These are phyloP conservation scores for Aurelia aurita DNA, from an alignment of 30 jellyfish, hydroid and myxozoan species.

Conservation along the genomic window DNA sequence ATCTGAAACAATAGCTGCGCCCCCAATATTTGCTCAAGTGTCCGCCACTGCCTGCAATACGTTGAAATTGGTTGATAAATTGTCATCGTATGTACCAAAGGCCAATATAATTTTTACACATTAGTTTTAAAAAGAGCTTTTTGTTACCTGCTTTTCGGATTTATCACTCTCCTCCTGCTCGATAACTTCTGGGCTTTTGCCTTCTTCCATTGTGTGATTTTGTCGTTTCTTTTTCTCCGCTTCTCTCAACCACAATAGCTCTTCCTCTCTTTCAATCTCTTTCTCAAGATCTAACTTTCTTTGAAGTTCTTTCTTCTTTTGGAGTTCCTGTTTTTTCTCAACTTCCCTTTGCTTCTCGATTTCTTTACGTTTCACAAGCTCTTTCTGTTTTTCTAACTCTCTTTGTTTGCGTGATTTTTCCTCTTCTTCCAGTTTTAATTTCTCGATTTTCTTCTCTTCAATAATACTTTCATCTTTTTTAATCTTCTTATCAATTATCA, in stretches of 20 bases:
- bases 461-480: slow-evolving; percentile 34
- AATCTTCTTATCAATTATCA: slow-evolving; percentile 72
- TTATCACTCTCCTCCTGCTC: neutral
- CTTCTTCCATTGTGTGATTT: neutral
- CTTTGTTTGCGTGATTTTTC: slow-evolving; percentile 21
- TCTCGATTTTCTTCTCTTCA: slow-evolving; percentile 31
- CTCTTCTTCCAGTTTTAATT: slow-evolving; percentile 16
- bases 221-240: neutral
- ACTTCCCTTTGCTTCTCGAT: neutral
- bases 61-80: too few relatives aligned
- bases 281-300: neutral
- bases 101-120: too few relatives aligned
- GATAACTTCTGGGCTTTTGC: neutral
- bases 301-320: slow-evolving; percentile 12
- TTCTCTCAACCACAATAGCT: neutral
- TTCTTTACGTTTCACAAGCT: neutral
- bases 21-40: too few relatives aligned
- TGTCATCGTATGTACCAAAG: too few relatives aligned
- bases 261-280: slow-evolving; percentile 15
- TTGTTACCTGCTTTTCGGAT: too few relatives aligned
- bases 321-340: neutral
- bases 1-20: too few relatives aligned
- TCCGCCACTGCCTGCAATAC: too few relatives aligned
- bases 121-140: too few relatives aligned
- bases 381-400: slow-evolving; percentile 29